Percentiles rank a stretch among this genome's conserved stretches.
phyloP scores from a whole-genome alignment of 2,888 invertebrate genomes.

The Chrysomela aeneicollis region DNA sequence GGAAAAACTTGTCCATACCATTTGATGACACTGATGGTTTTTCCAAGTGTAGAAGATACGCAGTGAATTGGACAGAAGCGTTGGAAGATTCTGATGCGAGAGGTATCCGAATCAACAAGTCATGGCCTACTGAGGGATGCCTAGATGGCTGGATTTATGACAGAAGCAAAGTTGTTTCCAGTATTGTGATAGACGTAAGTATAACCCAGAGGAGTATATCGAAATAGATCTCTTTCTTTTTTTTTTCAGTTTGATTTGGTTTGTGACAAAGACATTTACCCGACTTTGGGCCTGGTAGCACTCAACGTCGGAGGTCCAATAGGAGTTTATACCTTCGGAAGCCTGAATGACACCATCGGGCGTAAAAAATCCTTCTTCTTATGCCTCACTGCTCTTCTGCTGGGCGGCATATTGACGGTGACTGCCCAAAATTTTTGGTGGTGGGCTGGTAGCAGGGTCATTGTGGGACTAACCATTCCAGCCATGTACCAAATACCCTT shows the following conservation, averaged over 20 bases:
- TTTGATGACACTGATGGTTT: slow-evolving; percentile 64
- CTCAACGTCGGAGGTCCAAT: slow-evolving; percentile 89
- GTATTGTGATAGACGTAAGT: slow-evolving; percentile 85
- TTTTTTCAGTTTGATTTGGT: slow-evolving; percentile 85
- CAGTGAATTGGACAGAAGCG: slow-evolving; percentile 74
- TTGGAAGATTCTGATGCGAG: slow-evolving; percentile 55
- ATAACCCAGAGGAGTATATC: neutral
- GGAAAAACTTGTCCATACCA: slow-evolving; percentile 74
- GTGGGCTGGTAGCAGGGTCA: slow-evolving; percentile 81
- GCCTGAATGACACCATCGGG: slow-evolving; percentile 87
- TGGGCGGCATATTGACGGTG: slow-evolving; percentile 83
- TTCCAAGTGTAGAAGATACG: slow-evolving; percentile 74
- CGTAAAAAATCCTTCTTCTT: slow-evolving; percentile 85
- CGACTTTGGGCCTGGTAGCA: slow-evolving; percentile 85
- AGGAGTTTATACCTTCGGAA: slow-evolving; percentile 88
- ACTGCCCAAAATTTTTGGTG: slow-evolving; percentile 81
- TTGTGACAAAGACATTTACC: slow-evolving; percentile 86
- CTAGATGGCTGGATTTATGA: slow-evolving; percentile 83
- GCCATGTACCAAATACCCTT: slow-evolving; percentile 95
- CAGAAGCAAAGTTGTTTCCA: slow-evolving; percentile 73
- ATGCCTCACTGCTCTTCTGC: slow-evolving; percentile 81
- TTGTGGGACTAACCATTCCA: slow-evolving; percentile 91
- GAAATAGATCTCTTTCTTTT: neutral
- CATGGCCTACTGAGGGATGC: slow-evolving; percentile 75
- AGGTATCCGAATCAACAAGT: slow-evolving; percentile 59